Evolutionary conservation across 2,797 vertebrate genomes (phyloP).

Genomic region (Clamator glandarius): DNA sequence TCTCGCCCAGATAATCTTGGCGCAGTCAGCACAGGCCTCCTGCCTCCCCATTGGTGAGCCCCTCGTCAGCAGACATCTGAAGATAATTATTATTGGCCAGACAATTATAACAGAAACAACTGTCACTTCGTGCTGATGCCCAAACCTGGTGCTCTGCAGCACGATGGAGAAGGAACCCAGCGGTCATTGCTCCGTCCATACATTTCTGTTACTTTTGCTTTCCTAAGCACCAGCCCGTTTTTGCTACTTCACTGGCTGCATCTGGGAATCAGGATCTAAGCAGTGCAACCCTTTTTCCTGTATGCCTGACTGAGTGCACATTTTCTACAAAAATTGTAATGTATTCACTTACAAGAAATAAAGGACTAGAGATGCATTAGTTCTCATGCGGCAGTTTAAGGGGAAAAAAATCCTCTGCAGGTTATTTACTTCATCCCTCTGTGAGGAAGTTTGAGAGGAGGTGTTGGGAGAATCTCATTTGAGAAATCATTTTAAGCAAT

Average conservation of each 20-base stretch:
- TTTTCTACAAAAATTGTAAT: neutral
- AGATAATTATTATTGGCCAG: constrained; percentile 87
- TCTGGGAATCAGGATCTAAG: neutral
- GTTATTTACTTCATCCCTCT: neutral
- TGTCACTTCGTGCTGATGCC: constrained; percentile 66
- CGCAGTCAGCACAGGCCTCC: constrained; percentile 84
- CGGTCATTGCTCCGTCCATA: neutral
- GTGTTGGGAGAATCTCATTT: neutral
- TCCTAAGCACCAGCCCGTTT: neutral
- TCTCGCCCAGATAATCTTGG: constrained; percentile 69
- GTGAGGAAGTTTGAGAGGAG: neutral
- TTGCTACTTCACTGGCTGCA: constrained; percentile 18
- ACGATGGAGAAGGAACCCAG: neutral
- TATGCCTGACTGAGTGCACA: fast-evolving
- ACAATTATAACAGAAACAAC: constrained; percentile 76
- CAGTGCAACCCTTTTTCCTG: neutral
- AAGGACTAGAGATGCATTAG: neutral
- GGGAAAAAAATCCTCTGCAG: neutral
- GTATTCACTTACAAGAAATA: neutral
- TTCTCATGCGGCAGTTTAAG: neutral
- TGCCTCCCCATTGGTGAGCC: constrained; percentile 84
- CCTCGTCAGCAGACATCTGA: constrained; percentile 97
- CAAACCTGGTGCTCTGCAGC: constrained; percentile 56
- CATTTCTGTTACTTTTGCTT: neutral
- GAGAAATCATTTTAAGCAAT: neutral